These are phyloP conservation scores for Misgurnus anguillicaudatus DNA, from an alignment of 2,113 vertebrate species.

Conservation along the genomic window DNA sequence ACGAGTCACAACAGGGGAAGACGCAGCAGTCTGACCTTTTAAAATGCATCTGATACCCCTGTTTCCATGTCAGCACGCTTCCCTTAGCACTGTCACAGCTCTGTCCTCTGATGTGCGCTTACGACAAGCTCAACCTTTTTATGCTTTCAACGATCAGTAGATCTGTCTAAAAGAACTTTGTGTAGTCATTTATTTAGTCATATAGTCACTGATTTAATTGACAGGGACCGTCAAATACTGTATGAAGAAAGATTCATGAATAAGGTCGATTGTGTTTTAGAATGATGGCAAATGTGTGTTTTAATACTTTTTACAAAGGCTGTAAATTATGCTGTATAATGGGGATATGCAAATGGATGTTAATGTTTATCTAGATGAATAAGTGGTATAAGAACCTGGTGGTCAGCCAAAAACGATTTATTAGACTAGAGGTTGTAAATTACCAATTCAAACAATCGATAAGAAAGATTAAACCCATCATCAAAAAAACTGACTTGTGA, in stretches of 20 bases:
- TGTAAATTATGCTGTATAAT: constrained; percentile 14
- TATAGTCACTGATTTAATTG: background rate
- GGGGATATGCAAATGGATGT: background rate
- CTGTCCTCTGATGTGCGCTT: background rate
- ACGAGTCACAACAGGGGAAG: constrained; percentile 52
- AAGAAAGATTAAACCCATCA: background rate
- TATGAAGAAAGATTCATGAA: background rate
- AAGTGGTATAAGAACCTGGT: constrained; percentile 1
- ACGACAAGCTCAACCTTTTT: constrained; percentile 4
- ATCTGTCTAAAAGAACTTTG: background rate
- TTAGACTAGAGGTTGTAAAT: background rate
- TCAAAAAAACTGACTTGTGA: background rate
- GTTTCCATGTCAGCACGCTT: constrained; percentile 72
- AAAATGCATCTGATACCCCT: constrained; percentile 64
- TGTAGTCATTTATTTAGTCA: background rate
- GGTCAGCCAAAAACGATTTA: constrained; percentile 21
- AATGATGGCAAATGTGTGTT: too few relatives aligned
- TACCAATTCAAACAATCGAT: background rate
- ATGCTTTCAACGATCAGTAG: background rate
- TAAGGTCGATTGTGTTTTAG: too few relatives aligned
- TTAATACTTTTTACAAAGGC: too few relatives aligned
- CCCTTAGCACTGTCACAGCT: constrained; percentile 69
- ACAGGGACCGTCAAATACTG: background rate
- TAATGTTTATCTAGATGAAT: constrained; percentile 41
- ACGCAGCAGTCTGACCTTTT: constrained; percentile 67